These are phyloP conservation scores for Cyaniris semiargus DNA, from an alignment of 2,888 invertebrate genomes.

Conservation along the genomic window DNA sequence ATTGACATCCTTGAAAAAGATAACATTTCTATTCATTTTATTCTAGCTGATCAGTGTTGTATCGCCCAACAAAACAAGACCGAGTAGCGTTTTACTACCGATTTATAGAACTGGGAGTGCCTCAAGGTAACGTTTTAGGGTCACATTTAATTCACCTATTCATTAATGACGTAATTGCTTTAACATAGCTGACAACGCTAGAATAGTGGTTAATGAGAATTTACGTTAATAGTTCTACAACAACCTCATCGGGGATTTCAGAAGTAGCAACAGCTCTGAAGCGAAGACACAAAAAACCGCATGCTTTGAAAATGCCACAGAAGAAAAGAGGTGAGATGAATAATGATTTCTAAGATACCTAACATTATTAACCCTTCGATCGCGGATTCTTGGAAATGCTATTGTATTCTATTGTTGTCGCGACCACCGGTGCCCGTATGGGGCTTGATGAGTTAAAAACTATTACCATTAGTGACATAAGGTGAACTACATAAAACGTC, in stretches of 20 bases:
- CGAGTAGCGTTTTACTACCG: constrained; percentile 68
- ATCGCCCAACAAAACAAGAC: constrained; percentile 71
- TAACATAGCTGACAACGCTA: not conserved
- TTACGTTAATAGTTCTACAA: constrained; percentile 56
- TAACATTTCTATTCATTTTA: not conserved
- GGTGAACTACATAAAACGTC: too few species aligned
- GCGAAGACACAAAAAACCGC: constrained; percentile 68
- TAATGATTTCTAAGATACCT: too few species aligned
- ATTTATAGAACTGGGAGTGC: constrained; percentile 72
- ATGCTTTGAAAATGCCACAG: constrained; percentile 69
- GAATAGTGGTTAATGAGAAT: too few species aligned
- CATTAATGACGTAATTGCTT: not conserved
- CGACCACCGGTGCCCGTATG: too few species aligned
- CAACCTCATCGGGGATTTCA: constrained; percentile 69
- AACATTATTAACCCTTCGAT: too few species aligned
- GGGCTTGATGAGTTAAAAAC: too few species aligned
- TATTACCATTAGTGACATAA: too few species aligned
- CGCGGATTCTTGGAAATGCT: too few species aligned
- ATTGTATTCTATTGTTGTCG: too few species aligned
- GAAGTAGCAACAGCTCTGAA: constrained; percentile 69
- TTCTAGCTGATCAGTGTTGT: constrained; percentile 72
- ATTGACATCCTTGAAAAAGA: not conserved
- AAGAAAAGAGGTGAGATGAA: constrained; percentile 62
- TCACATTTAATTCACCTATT: not conserved
- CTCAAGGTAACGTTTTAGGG: constrained; percentile 65